Base-by-base conservation (phyloP, 1,140 invertebrate species). In the Leguminivora glycinivorella region DNA sequence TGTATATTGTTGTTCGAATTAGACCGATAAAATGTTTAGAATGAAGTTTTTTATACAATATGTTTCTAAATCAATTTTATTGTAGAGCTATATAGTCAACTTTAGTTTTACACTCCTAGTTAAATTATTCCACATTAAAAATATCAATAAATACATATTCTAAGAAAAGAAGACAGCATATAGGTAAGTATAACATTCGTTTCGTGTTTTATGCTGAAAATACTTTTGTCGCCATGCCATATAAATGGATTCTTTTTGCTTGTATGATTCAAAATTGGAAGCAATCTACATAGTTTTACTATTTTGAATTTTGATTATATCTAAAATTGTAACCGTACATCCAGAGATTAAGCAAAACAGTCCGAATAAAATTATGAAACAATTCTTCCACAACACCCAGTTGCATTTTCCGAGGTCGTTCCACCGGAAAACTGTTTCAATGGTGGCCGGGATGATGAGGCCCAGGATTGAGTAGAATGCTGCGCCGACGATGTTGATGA, bases 401-500 rank as follows among this genome's bases (percentile, higher is more conserved):
- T 95, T 93, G 66, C 82, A 92, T 29, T 70, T 82, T 14, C 95
- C 95, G 1, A 95, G 92, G 31, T 93, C 90, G 26, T 95, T 92
- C 93, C 94, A 95, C 70, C 92, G 88, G 22, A 94, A 94, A 0
- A 95, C 92, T 0, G 96, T 95, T 78, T 98, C 96, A 25, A 98
- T 94, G 43, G 97, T 79, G 1, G 96, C 95, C 40, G 98, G 98
- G 74, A 97, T 94, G 43, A 98, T 95, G 5, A 95, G 87, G 24
- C 98, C 97, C n/a, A 98, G 93, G 60, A 96, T 95, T 4, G 96
- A 96, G 78, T 97, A 96, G 83, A 96, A 96, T 38, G 98, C 91
- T 0, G 98, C 96, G 9, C 98, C 98, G 22, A 98, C 96, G 25
- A 98, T 91, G 63, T 96, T 96, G 72, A 98, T 98, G 76, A 98